Conservation (phyloP, 1,140 invertebrate species). For the Himalopsyche phryganea region DNA sequence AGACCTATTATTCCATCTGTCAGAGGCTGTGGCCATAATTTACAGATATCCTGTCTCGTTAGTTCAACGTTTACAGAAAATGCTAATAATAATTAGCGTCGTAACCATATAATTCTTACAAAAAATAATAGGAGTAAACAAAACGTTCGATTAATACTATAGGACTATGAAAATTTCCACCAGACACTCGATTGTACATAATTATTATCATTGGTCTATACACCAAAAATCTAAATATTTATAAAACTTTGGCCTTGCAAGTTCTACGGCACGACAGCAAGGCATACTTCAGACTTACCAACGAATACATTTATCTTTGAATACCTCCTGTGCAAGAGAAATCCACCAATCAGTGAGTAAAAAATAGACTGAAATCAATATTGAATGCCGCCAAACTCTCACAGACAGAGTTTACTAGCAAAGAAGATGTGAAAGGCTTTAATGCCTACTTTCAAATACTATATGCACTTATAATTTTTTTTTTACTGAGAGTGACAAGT, state of each 20-base stretch:
- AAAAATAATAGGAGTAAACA: conserved; percentile 14
- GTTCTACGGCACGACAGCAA: conserved; percentile 13
- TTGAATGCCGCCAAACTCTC: too few species aligned
- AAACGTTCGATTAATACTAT: conserved; percentile 2
- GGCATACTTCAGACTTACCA: conserved; percentile 22
- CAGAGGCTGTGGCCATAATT: too few species aligned
- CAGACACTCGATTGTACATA: conserved; percentile 12
- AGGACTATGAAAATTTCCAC: conserved; percentile 11
- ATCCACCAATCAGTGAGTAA: too few species aligned
- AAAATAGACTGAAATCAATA: too few species aligned
- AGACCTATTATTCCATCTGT: too few species aligned
- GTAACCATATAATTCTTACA: not conserved
- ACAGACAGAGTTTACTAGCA: too few species aligned
- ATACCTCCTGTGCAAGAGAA: not conserved
- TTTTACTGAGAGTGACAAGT: too few species aligned
- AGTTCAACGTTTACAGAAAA: too few species aligned
- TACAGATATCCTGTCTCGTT: too few species aligned
- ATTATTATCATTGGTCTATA: conserved; percentile 5
- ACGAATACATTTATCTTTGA: conserved; percentile 9
- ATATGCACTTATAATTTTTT: too few species aligned
- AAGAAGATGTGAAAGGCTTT: too few species aligned
- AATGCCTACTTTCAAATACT: too few species aligned
- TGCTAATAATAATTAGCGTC: not conserved
- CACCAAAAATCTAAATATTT: conserved; percentile 9
- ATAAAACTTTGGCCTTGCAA: conserved; percentile 14